Percentiles rank a stretch among this genome's conserved stretches.
Evolutionary conservation across 2,113 vertebrate genomes (phyloP).

Genomic region (Protomyctophum bolini): DNA sequence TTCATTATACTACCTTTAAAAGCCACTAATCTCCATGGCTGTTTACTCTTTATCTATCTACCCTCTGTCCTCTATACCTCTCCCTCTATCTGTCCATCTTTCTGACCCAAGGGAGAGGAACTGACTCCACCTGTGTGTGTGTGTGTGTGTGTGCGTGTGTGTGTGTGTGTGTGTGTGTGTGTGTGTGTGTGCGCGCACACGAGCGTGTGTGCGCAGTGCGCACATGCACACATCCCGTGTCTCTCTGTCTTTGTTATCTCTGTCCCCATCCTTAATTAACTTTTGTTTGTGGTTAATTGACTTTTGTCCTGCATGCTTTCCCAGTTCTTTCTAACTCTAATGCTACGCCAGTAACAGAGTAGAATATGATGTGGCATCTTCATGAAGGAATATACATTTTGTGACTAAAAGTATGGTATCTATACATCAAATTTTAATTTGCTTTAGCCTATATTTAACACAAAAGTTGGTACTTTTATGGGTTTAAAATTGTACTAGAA

Average conservation of each 20-base stretch:
- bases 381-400: too few species aligned
- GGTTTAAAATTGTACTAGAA: too few species aligned
- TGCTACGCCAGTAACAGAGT: too few species aligned
- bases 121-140: conserved; percentile 30
- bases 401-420: too few species aligned
- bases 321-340: too few species aligned
- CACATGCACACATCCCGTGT: not conserved
- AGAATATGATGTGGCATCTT: too few species aligned
- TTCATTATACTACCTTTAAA: conserved; percentile 58
- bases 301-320: too few species aligned
- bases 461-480: too few species aligned
- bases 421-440: too few species aligned
- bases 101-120: conserved; percentile 42
- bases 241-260: not conserved
- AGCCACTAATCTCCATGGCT: conserved; percentile 29
- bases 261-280: too few species aligned
- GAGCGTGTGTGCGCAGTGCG: too few species aligned
- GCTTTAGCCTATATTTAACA: too few species aligned
- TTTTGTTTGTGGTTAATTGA: not conserved
- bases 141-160: not conserved
- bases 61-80: conserved; percentile 40
- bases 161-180: not conserved
- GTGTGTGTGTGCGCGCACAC: not conserved
- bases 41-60: conserved; percentile 50
- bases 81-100: conserved; percentile 52